Evolutionary conservation across 2,113 vertebrate genomes (phyloP), one percentile per base, ranked within the genome.

Genomic region (Lathamus discolor): DNA sequence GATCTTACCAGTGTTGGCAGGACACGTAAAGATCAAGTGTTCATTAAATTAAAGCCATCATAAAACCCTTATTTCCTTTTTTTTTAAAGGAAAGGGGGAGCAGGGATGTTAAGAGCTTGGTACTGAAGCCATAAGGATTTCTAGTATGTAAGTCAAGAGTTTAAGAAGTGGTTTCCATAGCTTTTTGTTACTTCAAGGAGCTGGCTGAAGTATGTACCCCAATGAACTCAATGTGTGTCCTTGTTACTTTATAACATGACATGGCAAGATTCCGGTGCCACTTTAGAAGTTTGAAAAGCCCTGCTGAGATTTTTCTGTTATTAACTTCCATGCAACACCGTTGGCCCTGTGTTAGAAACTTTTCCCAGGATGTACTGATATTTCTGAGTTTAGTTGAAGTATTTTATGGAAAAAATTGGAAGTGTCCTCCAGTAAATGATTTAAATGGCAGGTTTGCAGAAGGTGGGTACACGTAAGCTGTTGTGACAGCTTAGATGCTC

Each of bases 401-500:
- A 22, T 51, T 87, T 57, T 7, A 4, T 79, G 86, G 66, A 49
- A 59, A 59, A 80, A 83, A 74, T 17, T 17, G 59, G 4, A 35
- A 83, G n/a, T 33, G 44, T 85, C 75, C 31, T 31, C 44, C 19
- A 22, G 81, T 70, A 67, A 78, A 28, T 88, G 61, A 92, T 87
- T 86, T 66, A 72, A 96, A 59, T 69, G 90, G 72, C 86, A 86
- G 86, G 28, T 74, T 70, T 94, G 93, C 52, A 62, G 57, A 72
- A 84, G 73, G 74, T 87, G 85, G 74, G 69, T 24, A 46, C 51
- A 67, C 11, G 39, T 90, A 85, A 96, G 86, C 93, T 57, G 66
- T 62, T 93, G 46, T 96, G 93, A 91, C 95, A 95, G 85, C 87
- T 88, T 17, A 11, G 87, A 46, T 77, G 13, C 85, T 86, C 78